A percentile compares a stretch with the other conserved stretches of the same genome.
Evolutionary conservation across 2,113 vertebrate genomes (phyloP).

Genomic region (Brachyhypopomus occidentalis): DNA sequence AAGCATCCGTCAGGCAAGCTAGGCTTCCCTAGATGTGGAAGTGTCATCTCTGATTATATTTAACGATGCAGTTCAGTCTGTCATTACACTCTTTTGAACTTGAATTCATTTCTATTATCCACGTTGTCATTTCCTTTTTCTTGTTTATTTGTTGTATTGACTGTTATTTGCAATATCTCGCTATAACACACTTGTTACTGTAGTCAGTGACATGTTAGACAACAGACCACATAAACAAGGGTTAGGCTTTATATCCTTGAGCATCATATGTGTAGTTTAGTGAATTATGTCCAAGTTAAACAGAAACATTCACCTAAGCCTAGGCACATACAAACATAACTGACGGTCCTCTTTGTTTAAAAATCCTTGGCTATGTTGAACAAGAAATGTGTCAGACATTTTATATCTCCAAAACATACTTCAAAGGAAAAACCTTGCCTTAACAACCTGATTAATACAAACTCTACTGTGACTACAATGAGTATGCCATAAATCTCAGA

Average conservation of each 20-base stretch:
- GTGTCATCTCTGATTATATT: not conserved
- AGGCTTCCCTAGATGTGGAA: not conserved
- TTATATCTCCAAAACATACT: too few relatives aligned
- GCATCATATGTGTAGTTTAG: too few relatives aligned
- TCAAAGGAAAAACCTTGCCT: too few relatives aligned
- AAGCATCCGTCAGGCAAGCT: not conserved
- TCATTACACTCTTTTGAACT: not conserved
- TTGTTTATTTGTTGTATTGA: not conserved
- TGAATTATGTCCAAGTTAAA: not conserved
- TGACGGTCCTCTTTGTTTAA: not conserved
- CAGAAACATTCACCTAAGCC: not conserved
- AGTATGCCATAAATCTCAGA: too few relatives aligned
- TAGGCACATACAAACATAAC: not conserved
- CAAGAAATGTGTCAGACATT: too few relatives aligned
- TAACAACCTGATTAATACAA: too few relatives aligned
- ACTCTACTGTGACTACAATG: too few relatives aligned
- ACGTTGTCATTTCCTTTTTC: not conserved
- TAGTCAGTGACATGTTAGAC: constrained; percentile 10
- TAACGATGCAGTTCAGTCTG: not conserved
- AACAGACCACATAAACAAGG: constrained; percentile 2
- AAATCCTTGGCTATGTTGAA: not conserved
- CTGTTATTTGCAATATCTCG: constrained; percentile 10
- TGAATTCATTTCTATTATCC: not conserved
- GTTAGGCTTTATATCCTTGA: not conserved
- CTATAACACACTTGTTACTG: not conserved